Percentiles rank a stretch among this genome's conserved stretches.
These are phyloP conservation scores for Nymphalis io DNA, from an alignment of 1,140 invertebrate species.

Conservation along the genomic window DNA sequence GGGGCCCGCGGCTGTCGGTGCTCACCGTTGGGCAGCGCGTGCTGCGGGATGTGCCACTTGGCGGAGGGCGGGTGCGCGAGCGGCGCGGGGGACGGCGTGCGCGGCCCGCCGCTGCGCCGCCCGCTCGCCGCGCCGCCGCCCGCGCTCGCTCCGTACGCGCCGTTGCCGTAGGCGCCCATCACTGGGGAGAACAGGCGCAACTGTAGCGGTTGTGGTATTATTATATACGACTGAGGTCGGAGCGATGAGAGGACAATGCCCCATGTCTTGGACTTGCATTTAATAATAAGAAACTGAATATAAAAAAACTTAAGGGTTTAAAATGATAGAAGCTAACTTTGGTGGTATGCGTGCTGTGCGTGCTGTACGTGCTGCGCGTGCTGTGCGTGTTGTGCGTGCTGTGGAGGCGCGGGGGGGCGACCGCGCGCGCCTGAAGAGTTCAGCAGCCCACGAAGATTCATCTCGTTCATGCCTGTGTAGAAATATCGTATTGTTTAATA, in stretches of 20 bases:
- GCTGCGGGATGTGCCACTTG: conserved; percentile 86
- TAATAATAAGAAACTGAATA: no score
- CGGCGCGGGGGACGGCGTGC: conserved; percentile 53
- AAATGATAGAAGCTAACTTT: conserved; percentile 52
- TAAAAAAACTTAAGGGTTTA: no score
- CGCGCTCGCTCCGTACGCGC: conserved; percentile 43
- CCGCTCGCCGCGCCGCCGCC: conserved; percentile 35
- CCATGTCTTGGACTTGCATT: no score
- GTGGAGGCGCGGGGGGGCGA: conserved; percentile 36
- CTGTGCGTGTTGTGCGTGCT: conserved; percentile 36
- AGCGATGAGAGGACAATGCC: no score
- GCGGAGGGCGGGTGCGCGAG: conserved; percentile 55
- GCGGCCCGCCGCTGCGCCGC: conserved; percentile 49
- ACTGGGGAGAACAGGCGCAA: conserved; percentile 34
- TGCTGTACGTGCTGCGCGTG: conserved; percentile 46
- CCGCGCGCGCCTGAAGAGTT: conserved; percentile 50
- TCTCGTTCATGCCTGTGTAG: conserved; percentile 66
- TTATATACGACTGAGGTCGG: no score
- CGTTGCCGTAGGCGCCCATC: conserved; percentile 52
- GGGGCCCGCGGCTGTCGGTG: not conserved
- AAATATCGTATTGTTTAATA: not conserved
- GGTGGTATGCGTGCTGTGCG: conserved; percentile 66
- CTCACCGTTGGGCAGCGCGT: conserved; percentile 72
- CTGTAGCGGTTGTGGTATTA: no score
- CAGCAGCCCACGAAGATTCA: conserved; percentile 76